phyloP scores from a whole-genome alignment of 2,888 invertebrate genomes.

The Graphium colonna region DNA sequence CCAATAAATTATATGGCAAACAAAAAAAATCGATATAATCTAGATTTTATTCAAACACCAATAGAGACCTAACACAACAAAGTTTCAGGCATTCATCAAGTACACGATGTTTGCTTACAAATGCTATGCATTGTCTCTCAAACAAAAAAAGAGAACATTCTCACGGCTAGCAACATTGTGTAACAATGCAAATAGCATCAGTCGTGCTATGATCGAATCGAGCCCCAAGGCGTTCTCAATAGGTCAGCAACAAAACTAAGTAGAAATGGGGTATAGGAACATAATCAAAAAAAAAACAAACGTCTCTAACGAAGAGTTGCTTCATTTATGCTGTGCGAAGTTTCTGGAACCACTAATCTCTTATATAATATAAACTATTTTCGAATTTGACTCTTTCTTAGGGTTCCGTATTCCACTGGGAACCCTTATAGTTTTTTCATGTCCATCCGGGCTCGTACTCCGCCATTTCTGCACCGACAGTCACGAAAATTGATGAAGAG shows the following conservation, averaged over 20 bases:
- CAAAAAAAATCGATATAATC: no score
- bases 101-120: conserved; percentile 5
- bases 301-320: no score
- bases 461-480: no score
- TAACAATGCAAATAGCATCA: conserved; percentile 17
- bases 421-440: no score
- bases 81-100: not conserved
- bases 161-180: conserved; percentile 13
- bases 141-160: conserved; percentile 9
- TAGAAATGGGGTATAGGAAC: not conserved
- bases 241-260: not conserved
- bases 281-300: not conserved
- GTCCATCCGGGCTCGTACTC: no score
- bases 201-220: not conserved
- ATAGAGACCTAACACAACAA: no score
- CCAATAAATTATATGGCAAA: no score
- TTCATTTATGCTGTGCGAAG: no score
- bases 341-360: no score
- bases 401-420: no score
- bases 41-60: no score
- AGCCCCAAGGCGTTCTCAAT: not conserved
- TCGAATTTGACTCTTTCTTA: not conserved
- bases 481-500: no score
- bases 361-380: not conserved
- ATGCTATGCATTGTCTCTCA: conserved; percentile 1